These are phyloP conservation scores for Dioctria linearis DNA, from an alignment of 2,888 invertebrate species.

Conservation along the genomic window DNA sequence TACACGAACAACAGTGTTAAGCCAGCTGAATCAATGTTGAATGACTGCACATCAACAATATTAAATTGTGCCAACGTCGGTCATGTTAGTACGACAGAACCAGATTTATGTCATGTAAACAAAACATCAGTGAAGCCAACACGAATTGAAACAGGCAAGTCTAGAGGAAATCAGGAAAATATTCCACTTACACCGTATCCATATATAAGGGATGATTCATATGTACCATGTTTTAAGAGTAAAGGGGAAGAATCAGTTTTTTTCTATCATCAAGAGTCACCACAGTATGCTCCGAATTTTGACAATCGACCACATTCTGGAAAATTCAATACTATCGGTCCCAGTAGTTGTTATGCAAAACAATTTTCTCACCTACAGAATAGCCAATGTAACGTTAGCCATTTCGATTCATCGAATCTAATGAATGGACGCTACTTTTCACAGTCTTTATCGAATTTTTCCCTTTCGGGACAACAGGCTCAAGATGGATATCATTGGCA, in stretches of 20 bases:
- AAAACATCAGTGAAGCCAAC: conserved; percentile 60
- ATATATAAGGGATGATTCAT: conserved; percentile 55
- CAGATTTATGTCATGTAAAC: conserved; percentile 64
- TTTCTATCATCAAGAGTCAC: conserved; percentile 61
- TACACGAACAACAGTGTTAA: conserved; percentile 60
- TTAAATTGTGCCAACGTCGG: conserved; percentile 68
- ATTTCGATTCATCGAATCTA: conserved; percentile 29
- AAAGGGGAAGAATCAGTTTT: conserved; percentile 59
- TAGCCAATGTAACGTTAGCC: conserved; percentile 61
- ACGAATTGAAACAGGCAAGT: conserved; percentile 63
- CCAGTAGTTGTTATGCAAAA: conserved; percentile 69
- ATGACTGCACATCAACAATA: conserved; percentile 69
- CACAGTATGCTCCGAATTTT: conserved; percentile 60
- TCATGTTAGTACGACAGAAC: conserved; percentile 60
- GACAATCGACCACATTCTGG: conserved; percentile 61
- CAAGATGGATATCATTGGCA: conserved; percentile 56
- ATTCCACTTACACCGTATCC: conserved; percentile 56
- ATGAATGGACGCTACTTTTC: conserved; percentile 67
- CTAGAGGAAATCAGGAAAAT: conserved; percentile 56
- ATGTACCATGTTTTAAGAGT: conserved; percentile 58
- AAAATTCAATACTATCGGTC: conserved; percentile 70
- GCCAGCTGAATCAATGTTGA: conserved; percentile 63
- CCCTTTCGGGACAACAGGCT: conserved; percentile 58
- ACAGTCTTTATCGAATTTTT: conserved; percentile 69
- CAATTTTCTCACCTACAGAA: conserved; percentile 64